phyloP scores from a whole-genome alignment of 2,888 invertebrate species.

The Lepidonotus clava region DNA sequence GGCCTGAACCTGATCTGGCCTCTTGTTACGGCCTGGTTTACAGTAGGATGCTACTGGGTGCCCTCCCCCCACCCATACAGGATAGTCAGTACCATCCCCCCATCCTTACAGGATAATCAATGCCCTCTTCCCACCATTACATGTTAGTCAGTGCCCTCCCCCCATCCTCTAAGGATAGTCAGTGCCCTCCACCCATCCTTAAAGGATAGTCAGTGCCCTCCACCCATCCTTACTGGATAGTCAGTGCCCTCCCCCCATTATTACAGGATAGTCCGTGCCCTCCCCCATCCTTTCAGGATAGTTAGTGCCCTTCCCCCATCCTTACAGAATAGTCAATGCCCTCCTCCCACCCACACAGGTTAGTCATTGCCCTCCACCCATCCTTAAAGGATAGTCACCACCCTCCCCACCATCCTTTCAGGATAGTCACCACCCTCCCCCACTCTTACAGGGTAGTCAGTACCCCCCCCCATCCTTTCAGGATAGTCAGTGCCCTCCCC shows the following conservation, averaged over 20 bases:
- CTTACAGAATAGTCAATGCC: too few species aligned
- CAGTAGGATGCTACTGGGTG: background rate
- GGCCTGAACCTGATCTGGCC: background rate
- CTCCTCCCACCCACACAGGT: background rate
- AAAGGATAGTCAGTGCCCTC: too few species aligned
- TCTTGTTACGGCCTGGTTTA: constrained; percentile 1
- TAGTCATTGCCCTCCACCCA: background rate
- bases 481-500: too few species aligned
- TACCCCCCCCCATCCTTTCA: too few species aligned
- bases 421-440: too few species aligned
- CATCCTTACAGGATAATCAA: background rate
- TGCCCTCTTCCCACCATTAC: background rate
- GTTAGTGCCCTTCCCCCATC: background rate
- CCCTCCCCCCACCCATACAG: background rate
- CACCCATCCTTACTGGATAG: too few species aligned
- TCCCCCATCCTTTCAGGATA: too few species aligned
- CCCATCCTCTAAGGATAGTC: background rate
- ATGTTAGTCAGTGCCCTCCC: background rate
- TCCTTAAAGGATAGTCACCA: background rate
- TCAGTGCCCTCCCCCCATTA: too few species aligned
- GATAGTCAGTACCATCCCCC: background rate
- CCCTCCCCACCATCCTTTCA: too few species aligned
- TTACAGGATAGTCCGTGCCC: too few species aligned
- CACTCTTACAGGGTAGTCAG: too few species aligned
- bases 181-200: too few species aligned